Percentiles rank a stretch among this genome's conserved stretches.
Evolutionary conservation across 2,113 vertebrate genomes (phyloP).

Genomic region (Chaenogobius annularis): DNA sequence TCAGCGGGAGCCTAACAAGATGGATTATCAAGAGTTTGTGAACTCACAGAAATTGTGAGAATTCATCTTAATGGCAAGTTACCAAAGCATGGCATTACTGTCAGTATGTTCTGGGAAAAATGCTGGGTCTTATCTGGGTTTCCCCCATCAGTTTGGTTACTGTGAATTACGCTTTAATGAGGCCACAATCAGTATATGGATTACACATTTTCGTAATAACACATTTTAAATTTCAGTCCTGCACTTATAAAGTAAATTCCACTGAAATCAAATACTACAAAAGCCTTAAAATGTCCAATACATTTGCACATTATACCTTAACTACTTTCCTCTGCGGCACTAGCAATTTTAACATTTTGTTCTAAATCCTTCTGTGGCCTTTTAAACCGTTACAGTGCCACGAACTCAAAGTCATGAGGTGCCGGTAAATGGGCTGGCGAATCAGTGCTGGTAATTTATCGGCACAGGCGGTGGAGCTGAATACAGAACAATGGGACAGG

Average conservation of each 20-base stretch:
- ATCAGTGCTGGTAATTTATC: constrained; percentile 6
- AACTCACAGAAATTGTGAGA: too few species aligned
- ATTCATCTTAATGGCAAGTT: too few species aligned
- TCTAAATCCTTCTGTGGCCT: neutral
- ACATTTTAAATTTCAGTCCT: too few species aligned
- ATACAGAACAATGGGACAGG: constrained; percentile 2
- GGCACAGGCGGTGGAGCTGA: neutral
- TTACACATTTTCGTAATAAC: neutral
- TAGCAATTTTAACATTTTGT: neutral
- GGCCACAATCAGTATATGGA: neutral
- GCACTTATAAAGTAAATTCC: neutral
- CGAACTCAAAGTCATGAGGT: constrained; percentile 6
- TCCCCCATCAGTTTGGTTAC: too few species aligned
- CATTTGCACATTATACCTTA: neutral
- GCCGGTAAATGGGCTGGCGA: neutral
- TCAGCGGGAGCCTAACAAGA: too few species aligned
- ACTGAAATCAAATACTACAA: neutral
- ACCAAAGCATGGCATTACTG: too few species aligned
- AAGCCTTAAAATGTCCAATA: neutral
- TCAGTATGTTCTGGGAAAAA: too few species aligned
- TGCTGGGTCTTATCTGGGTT: too few species aligned
- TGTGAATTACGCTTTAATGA: too few species aligned
- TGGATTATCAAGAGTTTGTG: too few species aligned
- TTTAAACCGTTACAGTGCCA: constrained; percentile 2
- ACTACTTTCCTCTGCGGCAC: neutral